Evolutionary conservation across 2,888 invertebrate species (phyloP).

Genomic region (Acronicta psi): DNA sequence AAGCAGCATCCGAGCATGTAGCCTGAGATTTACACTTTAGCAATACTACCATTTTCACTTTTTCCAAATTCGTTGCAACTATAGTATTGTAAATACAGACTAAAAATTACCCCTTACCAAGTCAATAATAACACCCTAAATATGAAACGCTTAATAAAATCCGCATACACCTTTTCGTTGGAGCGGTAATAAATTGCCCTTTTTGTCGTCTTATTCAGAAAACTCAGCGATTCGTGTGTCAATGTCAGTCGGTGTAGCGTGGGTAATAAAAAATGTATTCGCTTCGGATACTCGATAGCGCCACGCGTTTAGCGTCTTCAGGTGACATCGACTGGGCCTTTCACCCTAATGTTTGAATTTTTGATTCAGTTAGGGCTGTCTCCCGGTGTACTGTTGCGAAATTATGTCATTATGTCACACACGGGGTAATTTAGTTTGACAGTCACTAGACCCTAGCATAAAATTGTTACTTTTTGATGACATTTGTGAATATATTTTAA

Average conservation of each 20-base stretch:
- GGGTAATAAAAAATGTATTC: slow-evolving; percentile 68
- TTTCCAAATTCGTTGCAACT: neutral
- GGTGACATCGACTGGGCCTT: slow-evolving; percentile 61
- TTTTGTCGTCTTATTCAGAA: slow-evolving; percentile 85
- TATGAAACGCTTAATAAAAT: slow-evolving; percentile 85
- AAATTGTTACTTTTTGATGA: neutral
- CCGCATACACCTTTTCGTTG: slow-evolving; percentile 71
- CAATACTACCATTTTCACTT: neutral
- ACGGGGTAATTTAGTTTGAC: slow-evolving; percentile 28
- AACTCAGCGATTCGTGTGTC: slow-evolving; percentile 73
- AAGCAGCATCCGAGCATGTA: neutral
- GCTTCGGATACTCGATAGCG: slow-evolving; percentile 59
- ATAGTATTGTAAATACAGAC: neutral
- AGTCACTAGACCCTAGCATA: neutral
- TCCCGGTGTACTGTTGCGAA: slow-evolving; percentile 22
- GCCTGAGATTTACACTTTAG: neutral
- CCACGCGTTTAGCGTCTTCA: slow-evolving; percentile 77
- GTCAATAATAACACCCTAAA: slow-evolving; percentile 74
- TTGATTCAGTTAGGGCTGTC: slow-evolving; percentile 11
- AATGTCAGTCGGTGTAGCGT: slow-evolving; percentile 67
- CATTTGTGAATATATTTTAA: no score
- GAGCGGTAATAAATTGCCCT: slow-evolving; percentile 83
- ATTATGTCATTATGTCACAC: slow-evolving; percentile 13
- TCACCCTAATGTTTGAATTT: slow-evolving; percentile 48
- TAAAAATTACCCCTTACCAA: slow-evolving; percentile 67